A percentile compares a stretch with the other conserved stretches of the same genome.
Conservation (phyloP, 2,797 vertebrate species). For the Melanotaenia pygmaea region DNA sequence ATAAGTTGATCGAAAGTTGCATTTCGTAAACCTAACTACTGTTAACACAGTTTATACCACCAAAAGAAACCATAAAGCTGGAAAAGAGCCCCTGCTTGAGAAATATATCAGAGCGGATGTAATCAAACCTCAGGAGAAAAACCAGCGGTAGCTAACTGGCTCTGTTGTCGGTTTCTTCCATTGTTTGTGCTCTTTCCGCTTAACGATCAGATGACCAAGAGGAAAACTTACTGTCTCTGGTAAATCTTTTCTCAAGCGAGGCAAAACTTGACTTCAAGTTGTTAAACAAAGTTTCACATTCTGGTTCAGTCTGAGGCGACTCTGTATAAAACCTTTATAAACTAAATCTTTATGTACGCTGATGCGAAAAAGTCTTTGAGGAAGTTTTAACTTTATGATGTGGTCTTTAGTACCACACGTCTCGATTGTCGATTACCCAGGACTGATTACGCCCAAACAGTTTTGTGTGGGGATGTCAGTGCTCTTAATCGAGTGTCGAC, state of each 20-base stretch:
- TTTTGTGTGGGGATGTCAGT: constrained; percentile 3
- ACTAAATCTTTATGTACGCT: neutral
- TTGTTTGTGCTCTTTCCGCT: constrained; percentile 73
- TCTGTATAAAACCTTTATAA: neutral
- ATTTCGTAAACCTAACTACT: neutral
- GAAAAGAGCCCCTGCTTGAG: neutral
- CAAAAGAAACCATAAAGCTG: neutral
- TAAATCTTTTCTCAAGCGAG: constrained; percentile 37
- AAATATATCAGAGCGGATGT: neutral
- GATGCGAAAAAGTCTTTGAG: constrained; percentile 1
- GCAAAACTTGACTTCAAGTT: constrained; percentile 27
- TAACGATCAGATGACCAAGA: constrained; percentile 69
- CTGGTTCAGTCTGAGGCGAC: neutral
- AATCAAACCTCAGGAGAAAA: neutral
- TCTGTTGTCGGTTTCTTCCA: constrained; percentile 52
- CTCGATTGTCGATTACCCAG: constrained; percentile 56
- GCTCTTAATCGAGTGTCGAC: constrained; percentile 46
- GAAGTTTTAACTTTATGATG: constrained; percentile 56
- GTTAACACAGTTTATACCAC: neutral
- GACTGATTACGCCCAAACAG: constrained; percentile 74
- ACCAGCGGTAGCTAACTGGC: neutral
- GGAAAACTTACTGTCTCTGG: constrained; percentile 75
- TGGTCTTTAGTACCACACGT: constrained; percentile 28
- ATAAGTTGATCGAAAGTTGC: neutral
- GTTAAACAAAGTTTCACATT: constrained; percentile 49